Base-by-base conservation (phyloP, 2,113 vertebrate genomes). In the Butorides virescens region DNA sequence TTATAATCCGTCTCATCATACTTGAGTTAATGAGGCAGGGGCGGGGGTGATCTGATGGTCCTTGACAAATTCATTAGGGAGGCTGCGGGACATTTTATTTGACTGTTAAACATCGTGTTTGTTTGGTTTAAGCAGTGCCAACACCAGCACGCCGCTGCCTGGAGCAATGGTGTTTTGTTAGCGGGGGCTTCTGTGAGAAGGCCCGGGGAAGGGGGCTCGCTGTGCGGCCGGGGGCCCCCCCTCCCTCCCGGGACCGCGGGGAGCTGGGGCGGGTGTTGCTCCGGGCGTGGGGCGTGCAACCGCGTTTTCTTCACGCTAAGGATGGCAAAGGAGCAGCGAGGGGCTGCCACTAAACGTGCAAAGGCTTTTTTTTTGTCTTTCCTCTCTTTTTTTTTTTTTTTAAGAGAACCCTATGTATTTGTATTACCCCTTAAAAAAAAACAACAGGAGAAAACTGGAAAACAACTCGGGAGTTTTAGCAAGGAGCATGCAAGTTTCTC, bases 41-140 rank as follows among this genome's bases (percentile, higher is more conserved):
- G 98, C 96, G 97, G 98, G 97, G 97, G 93, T 96, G 98, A 97
- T 98, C 98, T 98, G 98, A 97, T 98, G 97, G 97, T 92, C 97
- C 98, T 97, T 98, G 98, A 98, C 98, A 98, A 98, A 98, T 98
- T 98, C 98, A 98, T 98, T 98, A 98, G 98, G 98, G 97, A 98
- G 98, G 97, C 97, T 95, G 98, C 97, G 96, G 98, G 98, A 98
- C 98, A 86, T 98, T 98, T 98, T 98, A 98, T 98, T 98, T 97
- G 98, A 97, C 97, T 98, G 98, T 97, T 98, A 97, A 98, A 98
- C 98, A 97, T 96, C 79, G 97, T 98, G 98, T 98, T 98, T 98
- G 98, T 98, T 98, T 98, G 98, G 97, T 97, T 97, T 98, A 97
- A 97, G 96, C 97, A 79, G 91, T 97, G 97, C 97, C 98, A 97